Percentiles rank a stretch among this genome's conserved stretches.
phyloP scores from a whole-genome alignment of 2,113 vertebrate genomes.

The Falco punctatus region DNA sequence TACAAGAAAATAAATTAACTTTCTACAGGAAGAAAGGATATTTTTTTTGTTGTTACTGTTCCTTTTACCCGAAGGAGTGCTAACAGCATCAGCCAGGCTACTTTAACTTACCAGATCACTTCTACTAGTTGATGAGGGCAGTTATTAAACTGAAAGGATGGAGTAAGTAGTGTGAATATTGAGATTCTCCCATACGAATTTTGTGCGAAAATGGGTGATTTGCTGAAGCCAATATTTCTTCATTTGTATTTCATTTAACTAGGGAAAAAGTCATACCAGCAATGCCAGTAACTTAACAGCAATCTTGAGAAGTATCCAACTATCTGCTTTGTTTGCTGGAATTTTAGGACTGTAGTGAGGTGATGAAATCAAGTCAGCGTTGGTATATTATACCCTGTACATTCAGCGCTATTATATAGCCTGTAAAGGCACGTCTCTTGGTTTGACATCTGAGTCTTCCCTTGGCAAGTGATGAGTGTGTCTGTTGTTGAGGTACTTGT shows the following conservation, averaged over 20 bases:
- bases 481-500: slow-evolving; percentile 33
- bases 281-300: background rate
- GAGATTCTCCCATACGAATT: background rate
- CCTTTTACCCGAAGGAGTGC: background rate
- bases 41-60: background rate
- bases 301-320: slow-evolving; percentile 15
- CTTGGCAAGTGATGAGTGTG: slow-evolving; percentile 23
- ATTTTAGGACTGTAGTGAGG: background rate
- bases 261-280: background rate
- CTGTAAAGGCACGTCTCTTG: slow-evolving; percentile 58
- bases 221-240: slow-evolving; percentile 25
- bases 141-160: slow-evolving; percentile 35
- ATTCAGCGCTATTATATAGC: background rate
- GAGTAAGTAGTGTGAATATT: slow-evolving; percentile 15
- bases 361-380: slow-evolving; percentile 41
- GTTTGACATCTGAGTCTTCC: slow-evolving; percentile 44
- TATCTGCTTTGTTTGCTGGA: slow-evolving; percentile 38
- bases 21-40: background rate
- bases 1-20: background rate
- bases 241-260: slow-evolving; percentile 11
- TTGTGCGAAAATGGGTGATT: slow-evolving; percentile 36
- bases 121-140: slow-evolving; percentile 25
- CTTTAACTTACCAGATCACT: background rate
- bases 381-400: background rate
- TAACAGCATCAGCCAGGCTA: background rate